These are phyloP conservation scores for Danio jaintianensis DNA, from an alignment of 2,797 vertebrate genomes.

Conservation along the genomic window DNA sequence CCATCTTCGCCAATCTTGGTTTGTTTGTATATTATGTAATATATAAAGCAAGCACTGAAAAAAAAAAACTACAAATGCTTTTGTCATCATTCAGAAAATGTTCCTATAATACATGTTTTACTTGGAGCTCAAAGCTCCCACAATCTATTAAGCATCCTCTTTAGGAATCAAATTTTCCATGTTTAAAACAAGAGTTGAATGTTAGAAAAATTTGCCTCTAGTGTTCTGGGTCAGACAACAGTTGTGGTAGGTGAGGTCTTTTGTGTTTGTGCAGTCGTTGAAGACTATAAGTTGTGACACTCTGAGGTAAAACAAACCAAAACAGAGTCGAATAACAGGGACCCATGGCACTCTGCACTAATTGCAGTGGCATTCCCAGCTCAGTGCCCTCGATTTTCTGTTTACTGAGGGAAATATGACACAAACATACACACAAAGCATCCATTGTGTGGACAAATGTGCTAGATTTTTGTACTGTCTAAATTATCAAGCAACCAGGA, in stretches of 20 bases:
- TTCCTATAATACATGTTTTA: no score
- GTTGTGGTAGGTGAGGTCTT: constrained; percentile 31
- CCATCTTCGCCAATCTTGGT: no score
- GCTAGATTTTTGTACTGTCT: constrained; percentile 37
- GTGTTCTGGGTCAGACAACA: background rate
- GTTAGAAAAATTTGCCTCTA: background rate
- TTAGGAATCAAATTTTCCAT: background rate
- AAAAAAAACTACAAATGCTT: background rate
- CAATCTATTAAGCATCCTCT: background rate
- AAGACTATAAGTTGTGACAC: background rate
- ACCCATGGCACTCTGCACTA: constrained; percentile 34
- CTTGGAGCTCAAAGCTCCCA: background rate
- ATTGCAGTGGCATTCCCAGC: constrained; percentile 48
- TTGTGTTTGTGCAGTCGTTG: background rate
- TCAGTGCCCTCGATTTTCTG: constrained; percentile 55
- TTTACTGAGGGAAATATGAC: constrained; percentile 54
- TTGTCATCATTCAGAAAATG: no score
- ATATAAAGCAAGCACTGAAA: no score
- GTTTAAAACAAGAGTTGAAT: background rate
- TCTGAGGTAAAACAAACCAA: background rate
- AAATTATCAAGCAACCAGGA: constrained; percentile 19
- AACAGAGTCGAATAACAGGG: background rate
- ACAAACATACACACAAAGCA: constrained; percentile 58
- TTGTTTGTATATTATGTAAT: no score
- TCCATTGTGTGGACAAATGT: constrained; percentile 63